Evolutionary conservation across 2,797 vertebrate genomes (phyloP), one percentile per base, ranked within the genome.

Genomic region (Perodicticus potto): DNA sequence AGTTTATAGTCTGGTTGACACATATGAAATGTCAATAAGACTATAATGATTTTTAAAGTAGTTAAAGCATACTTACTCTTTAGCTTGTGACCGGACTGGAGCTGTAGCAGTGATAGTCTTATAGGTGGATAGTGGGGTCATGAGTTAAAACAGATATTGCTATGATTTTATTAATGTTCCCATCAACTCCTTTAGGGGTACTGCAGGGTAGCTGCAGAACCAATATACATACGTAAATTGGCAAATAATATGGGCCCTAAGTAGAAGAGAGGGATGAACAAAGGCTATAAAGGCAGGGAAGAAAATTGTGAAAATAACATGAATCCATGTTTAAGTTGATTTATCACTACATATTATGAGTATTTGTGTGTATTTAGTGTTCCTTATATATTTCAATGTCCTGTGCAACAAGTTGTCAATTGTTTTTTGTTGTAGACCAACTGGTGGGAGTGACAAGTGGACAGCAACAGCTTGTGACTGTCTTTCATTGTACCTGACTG

Each of bases 401-500:
- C 3, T 70, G 1, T 34, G 19, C 49, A 25, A 89, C 49, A 86
- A 83, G n/a, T 77, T 89, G 9, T 87, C 37, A 32, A 1, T 25
- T 90, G 40, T 67, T 78, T 89, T 95, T 96, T 80, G 0, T 97
- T 90, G 95, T 97, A 99, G 99, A 93, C 99, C 99, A 70, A 98
- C 99, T 91, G 99, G 99, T 97, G 99, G 99, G 80, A 98, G 97
- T 93, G 95, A 98, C 14, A 99, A 98, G 55, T 99, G 99, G 99
- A 99, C 99, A 10, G 99, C 99, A 63, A 99, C 99, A 74, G 99
- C 99, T 19, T 99, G 99, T 94, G 99, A 99, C 85, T 98, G 98
- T 57, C 98, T 99, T 93, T 98, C 99, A n/a, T 91, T 97, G 97
- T 99, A 98, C 92, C 98, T 99, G 67, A 99, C 97, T 0, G 99